Conservation (phyloP, 2,113 vertebrate species). For the Dromas ardeola region DNA sequence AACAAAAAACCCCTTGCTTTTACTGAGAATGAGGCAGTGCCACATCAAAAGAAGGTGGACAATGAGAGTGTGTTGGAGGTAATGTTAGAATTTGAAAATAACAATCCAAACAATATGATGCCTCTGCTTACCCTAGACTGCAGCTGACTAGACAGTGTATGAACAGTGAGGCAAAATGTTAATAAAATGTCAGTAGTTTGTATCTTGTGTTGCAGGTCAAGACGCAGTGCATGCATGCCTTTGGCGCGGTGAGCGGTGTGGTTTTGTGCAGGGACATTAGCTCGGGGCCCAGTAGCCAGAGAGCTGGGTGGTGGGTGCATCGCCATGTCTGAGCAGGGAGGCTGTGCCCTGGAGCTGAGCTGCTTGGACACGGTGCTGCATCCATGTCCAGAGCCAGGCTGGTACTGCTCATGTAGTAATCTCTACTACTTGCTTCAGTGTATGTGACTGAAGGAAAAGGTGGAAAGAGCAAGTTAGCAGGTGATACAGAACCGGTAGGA, state of each 20-base stretch:
- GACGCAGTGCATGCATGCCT: fast-evolving
- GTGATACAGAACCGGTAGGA: neutral
- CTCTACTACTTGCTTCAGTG: neutral
- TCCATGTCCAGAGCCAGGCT: fast-evolving
- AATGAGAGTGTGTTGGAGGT: neutral
- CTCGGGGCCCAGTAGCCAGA: fast-evolving
- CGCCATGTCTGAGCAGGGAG: fast-evolving
- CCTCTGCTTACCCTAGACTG: neutral
- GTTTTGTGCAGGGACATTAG: fast-evolving
- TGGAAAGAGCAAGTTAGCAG: neutral
- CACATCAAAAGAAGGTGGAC: neutral
- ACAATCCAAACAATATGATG: neutral
- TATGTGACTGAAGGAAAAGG: neutral
- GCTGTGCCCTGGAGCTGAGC: neutral
- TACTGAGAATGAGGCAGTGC: neutral
- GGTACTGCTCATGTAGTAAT: neutral
- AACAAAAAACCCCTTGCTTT: fast-evolving
- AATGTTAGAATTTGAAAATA: neutral
- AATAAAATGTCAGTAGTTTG: neutral
- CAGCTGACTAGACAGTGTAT: neutral
- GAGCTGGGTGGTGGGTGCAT: neutral
- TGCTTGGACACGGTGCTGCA: fast-evolving
- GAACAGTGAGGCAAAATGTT: neutral
- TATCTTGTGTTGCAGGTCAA: neutral
- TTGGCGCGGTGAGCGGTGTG: fast-evolving